These are phyloP conservation scores for Agrotis exclamationis DNA, from an alignment of 2,888 invertebrate genomes.

Conservation along the genomic window DNA sequence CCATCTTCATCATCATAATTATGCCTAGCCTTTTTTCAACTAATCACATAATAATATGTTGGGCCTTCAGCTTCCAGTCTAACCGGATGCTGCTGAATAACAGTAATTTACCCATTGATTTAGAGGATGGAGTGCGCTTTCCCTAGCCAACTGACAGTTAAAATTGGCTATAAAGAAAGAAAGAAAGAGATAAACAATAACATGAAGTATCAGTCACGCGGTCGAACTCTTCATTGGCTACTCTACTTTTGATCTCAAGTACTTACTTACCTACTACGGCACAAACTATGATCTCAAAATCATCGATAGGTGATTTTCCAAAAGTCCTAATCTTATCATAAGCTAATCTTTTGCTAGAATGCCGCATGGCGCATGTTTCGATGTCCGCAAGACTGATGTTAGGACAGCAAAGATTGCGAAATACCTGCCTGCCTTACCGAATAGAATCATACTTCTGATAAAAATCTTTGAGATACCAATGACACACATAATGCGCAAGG, in stretches of 20 bases:
- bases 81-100: too few relatives aligned
- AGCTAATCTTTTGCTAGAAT: constrained; percentile 27
- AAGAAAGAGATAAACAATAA: too few relatives aligned
- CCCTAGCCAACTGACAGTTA: too few relatives aligned
- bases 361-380: constrained; percentile 3
- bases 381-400: constrained; percentile 24
- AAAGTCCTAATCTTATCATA: constrained; percentile 34
- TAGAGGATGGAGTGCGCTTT: too few relatives aligned
- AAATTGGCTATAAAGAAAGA: too few relatives aligned
- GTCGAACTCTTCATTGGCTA: constrained; percentile 1
- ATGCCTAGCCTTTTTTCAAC: too few relatives aligned
- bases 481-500: neutral
- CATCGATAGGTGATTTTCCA: constrained; percentile 22
- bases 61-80: too few relatives aligned
- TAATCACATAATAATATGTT: too few relatives aligned
- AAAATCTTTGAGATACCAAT: constrained; percentile 14
- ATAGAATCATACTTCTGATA: constrained; percentile 29
- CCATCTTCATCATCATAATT: neutral
- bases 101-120: too few relatives aligned
- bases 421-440: constrained; percentile 30
- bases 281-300: constrained; percentile 23
- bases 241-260: constrained; percentile 22
- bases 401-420: constrained; percentile 42
- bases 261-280: too few relatives aligned
- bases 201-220: constrained; percentile 26